These are phyloP conservation scores for Hyaena hyaena DNA, from an alignment of 2,113 vertebrate species.

Conservation along the genomic window DNA sequence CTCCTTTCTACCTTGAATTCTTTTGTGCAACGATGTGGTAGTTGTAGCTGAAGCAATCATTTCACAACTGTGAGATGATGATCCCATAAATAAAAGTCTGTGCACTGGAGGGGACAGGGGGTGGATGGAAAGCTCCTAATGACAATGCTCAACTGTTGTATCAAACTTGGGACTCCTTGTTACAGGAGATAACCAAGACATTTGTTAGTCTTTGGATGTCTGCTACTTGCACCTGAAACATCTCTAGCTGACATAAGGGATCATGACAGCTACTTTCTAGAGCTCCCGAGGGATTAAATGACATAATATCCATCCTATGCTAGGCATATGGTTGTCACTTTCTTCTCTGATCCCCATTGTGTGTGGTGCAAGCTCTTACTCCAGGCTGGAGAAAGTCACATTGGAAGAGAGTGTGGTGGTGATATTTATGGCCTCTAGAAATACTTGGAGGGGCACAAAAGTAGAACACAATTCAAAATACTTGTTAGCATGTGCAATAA, in stretches of 20 bases:
- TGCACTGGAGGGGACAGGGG: neutral
- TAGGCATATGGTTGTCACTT: neutral
- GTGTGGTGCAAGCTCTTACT: neutral
- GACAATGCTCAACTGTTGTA: neutral
- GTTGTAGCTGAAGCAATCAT: neutral
- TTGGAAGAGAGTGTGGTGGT: neutral
- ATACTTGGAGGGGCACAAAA: neutral
- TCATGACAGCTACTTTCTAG: neutral
- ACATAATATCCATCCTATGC: neutral
- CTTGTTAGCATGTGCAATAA: neutral
- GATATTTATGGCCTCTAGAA: neutral
- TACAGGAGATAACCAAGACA: neutral
- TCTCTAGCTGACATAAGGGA: neutral
- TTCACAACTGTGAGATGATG: neutral
- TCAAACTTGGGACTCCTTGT: neutral
- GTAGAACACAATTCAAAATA: neutral
- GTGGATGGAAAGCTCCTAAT: neutral
- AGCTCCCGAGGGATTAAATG: neutral
- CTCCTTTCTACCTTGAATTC: conserved; percentile 1
- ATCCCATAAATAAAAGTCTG: neutral
- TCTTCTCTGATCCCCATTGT: neutral
- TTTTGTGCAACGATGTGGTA: neutral
- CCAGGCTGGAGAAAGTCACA: neutral
- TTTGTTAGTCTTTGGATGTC: neutral
- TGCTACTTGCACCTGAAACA: neutral